A percentile compares a stretch with the other conserved stretches of the same genome.
Evolutionary conservation across 2,888 invertebrate genomes (phyloP).

Genomic region (Amphimallon solstitiale): DNA sequence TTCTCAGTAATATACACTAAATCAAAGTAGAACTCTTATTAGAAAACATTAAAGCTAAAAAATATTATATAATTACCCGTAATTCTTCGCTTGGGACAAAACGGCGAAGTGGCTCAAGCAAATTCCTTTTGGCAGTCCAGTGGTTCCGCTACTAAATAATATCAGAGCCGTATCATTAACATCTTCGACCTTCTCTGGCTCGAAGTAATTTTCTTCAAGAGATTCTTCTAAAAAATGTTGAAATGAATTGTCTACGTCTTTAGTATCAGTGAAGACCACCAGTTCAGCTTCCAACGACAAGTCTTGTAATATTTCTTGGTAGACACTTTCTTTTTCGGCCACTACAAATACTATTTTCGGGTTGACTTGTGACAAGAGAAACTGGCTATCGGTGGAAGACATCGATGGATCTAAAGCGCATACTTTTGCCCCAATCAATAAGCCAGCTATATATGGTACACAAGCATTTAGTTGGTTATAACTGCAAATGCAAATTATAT

Average conservation of each 20-base stretch:
- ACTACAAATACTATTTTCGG: conserved; percentile 46
- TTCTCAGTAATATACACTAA: too few relatives aligned
- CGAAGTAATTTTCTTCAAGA: conserved; percentile 39
- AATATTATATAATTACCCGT: conserved; percentile 5
- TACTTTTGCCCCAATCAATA: conserved; percentile 61
- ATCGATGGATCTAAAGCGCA: conserved; percentile 52
- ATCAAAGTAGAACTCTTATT: too few relatives aligned
- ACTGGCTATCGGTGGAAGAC: conserved; percentile 44
- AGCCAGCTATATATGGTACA: conserved; percentile 63
- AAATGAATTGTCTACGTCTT: conserved; percentile 24
- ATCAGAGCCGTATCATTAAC: conserved; percentile 35
- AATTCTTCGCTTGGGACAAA: conserved; percentile 17
- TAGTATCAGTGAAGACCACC: conserved; percentile 38
- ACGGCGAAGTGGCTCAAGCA: conserved; percentile 44
- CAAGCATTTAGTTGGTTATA: conserved; percentile 62
- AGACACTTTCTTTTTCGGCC: conserved; percentile 31
- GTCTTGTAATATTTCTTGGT: conserved; percentile 23
- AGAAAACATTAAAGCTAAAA: too few relatives aligned
- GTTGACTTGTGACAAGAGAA: conserved; percentile 47
- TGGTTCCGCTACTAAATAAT: conserved; percentile 43
- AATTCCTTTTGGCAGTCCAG: conserved; percentile 48
- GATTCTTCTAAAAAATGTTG: conserved; percentile 29
- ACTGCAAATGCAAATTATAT: conserved; percentile 64
- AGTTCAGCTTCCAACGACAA: conserved; percentile 24
- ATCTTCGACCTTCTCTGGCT: conserved; percentile 35